These are phyloP conservation scores for Atta cephalotes DNA, from an alignment of 1,140 invertebrate species.

Conservation along the genomic window DNA sequence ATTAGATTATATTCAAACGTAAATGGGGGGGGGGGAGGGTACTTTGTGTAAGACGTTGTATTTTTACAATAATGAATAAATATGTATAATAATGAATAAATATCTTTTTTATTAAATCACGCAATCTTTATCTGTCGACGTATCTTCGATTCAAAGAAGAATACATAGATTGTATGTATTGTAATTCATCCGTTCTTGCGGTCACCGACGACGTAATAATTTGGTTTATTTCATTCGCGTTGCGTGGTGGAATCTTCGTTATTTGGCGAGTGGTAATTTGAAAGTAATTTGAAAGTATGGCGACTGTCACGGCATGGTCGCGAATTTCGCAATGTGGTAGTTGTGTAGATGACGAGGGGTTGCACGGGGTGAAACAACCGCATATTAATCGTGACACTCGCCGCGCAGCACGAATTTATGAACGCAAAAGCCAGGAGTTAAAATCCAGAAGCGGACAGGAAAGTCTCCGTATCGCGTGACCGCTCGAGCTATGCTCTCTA, in stretches of 20 bases:
- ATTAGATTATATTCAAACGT: neutral
- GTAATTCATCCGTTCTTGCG: slow-evolving; percentile 31
- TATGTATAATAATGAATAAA: slow-evolving; percentile 3
- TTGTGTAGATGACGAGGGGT: neutral
- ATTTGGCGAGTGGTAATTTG: slow-evolving; percentile 56
- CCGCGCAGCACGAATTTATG: slow-evolving; percentile 66
- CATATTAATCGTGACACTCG: slow-evolving; percentile 72
- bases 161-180: neutral
- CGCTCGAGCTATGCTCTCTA: slow-evolving; percentile 54
- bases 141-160: neutral
- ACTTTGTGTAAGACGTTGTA: neutral
- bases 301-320: slow-evolving; percentile 60
- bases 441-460: slow-evolving; percentile 58
- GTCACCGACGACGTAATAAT: slow-evolving; percentile 46
- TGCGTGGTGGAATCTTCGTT: slow-evolving; percentile 33
- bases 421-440: slow-evolving; percentile 58
- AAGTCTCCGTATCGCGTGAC: slow-evolving; percentile 72
- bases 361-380: slow-evolving; percentile 45
- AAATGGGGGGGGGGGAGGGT: neutral
- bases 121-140: neutral
- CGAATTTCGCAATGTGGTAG: slow-evolving; percentile 40
- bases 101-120: slow-evolving; percentile 12
- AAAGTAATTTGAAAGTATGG: slow-evolving; percentile 69
- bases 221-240: slow-evolving; percentile 50
- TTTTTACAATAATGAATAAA: slow-evolving; percentile 13